Base-by-base conservation (phyloP, 2,888 invertebrate genomes). In the Nemurella pictetii region DNA sequence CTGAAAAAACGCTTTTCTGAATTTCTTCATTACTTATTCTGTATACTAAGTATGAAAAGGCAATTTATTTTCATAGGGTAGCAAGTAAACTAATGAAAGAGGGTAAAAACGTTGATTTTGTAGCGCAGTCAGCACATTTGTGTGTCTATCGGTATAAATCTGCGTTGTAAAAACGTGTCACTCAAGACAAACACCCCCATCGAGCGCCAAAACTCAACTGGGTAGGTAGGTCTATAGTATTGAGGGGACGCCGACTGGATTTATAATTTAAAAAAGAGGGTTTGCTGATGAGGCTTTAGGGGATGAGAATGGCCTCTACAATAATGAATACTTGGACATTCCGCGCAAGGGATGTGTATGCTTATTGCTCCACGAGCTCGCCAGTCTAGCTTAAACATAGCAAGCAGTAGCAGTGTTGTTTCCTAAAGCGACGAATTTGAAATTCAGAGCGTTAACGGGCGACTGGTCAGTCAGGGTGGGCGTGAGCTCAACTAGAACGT, bases 41-140 rank as follows among this genome's bases (percentile, higher is more conserved):
- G 82, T 72, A 25, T 20, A 55, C 82, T 26, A 55, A 28, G 72
- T 29, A 72, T 72, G 25, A 27, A 82, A 36, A 55, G 36, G 36
- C 36, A 81, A 36, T 81, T 82, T 55, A 55, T 55, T 72, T 82
- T 27, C 28, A 27, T 82, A 28, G 55, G 26, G 72, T 28, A 55
- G 72, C 85, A 83, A 83, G 83, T 15, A 80, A 36, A 81, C 83
- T 83, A 85, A 85, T 85, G 85, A 84, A 85, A 84, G 74, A 85
- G 85, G 83, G 85, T 85, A 73, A 80, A 84, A 80, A 78, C 78
- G 78, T 36, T 85, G 75, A 83, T 80, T 85, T 85, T 85, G 73
- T n/a, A 84, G 20, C 3, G 15, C 9, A 55, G 15, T n/a, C 1
- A 15, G 55, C 55, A 55, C 12, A 55, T 3, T 12, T 55, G 9